These are phyloP conservation scores for Halocaridina rubra DNA, from an alignment of 2,888 invertebrate genomes.

Conservation along the genomic window DNA sequence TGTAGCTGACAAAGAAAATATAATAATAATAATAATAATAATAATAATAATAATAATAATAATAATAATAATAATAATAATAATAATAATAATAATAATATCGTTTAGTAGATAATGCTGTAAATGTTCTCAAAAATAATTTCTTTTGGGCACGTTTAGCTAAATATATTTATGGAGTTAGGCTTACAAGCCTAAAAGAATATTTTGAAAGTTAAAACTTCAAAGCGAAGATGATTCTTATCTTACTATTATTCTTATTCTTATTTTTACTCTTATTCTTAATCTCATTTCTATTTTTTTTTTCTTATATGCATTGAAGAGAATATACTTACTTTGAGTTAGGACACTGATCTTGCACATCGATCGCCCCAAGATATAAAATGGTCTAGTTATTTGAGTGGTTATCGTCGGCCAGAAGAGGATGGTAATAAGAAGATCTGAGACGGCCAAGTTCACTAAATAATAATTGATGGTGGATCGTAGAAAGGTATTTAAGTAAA, in stretches of 20 bases:
- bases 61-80: not conserved
- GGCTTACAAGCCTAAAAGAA: too few species aligned
- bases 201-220: too few species aligned
- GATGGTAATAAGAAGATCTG: slow-evolving; percentile 34
- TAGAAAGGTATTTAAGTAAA: slow-evolving; percentile 12
- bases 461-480: slow-evolving; percentile 40
- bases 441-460: slow-evolving; percentile 44
- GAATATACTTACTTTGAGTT: slow-evolving; percentile 11
- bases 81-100: too few species aligned
- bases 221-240: too few species aligned
- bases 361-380: slow-evolving; percentile 23
- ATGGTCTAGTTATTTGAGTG: slow-evolving; percentile 18
- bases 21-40: not conserved
- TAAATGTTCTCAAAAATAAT: too few species aligned
- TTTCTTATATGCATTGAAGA: too few species aligned
- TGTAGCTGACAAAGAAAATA: not conserved
- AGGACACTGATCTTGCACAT: slow-evolving; percentile 28
- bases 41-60: not conserved
- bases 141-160: too few species aligned
- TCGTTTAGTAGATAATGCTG: too few species aligned
- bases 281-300: too few species aligned
- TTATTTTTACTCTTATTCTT: too few species aligned
- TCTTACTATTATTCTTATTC: too few species aligned
- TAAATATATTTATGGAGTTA: too few species aligned
- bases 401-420: slow-evolving; percentile 31